Conservation (phyloP, 1,140 invertebrate species). For the Ceratoteleas bidentatus region DNA sequence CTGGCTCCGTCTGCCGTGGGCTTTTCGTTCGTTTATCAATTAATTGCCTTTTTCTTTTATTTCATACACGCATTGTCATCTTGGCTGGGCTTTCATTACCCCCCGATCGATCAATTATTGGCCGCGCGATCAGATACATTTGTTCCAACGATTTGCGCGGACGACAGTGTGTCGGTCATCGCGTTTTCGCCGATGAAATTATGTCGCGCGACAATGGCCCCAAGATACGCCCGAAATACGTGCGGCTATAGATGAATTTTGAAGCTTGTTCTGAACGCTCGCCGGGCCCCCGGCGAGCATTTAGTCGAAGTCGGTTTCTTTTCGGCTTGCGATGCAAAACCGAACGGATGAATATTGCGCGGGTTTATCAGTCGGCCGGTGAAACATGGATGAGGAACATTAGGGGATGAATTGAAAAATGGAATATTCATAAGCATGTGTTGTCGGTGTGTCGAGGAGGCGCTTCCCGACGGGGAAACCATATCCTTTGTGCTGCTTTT, state of each 20-base stretch:
- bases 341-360: constrained; percentile 26
- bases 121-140: constrained; percentile 42
- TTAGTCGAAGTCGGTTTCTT: constrained; percentile 1
- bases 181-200: constrained; percentile 42
- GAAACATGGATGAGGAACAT: constrained; percentile 29
- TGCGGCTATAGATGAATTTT: constrained; percentile 27
- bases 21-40: constrained; percentile 55
- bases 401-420: constrained; percentile 26
- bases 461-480: constrained; percentile 1
- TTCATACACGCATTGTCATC: constrained; percentile 47
- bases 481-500: neutral
- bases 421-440: constrained; percentile 33
- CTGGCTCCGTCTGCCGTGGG: constrained; percentile 23
- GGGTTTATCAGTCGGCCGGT: constrained; percentile 34
- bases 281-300: constrained; percentile 16
- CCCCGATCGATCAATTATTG: constrained; percentile 49
- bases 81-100: constrained; percentile 34
- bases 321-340: neutral
- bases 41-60: constrained; percentile 58
- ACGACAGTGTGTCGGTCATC: constrained; percentile 22
- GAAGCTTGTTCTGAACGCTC: constrained; percentile 5
- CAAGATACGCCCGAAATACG: constrained; percentile 35
- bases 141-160: constrained; percentile 36
- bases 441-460: constrained; percentile 6
- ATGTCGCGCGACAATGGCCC: constrained; percentile 30